phyloP scores from a whole-genome alignment of 2,888 invertebrate species.

The Oithona nana region DNA sequence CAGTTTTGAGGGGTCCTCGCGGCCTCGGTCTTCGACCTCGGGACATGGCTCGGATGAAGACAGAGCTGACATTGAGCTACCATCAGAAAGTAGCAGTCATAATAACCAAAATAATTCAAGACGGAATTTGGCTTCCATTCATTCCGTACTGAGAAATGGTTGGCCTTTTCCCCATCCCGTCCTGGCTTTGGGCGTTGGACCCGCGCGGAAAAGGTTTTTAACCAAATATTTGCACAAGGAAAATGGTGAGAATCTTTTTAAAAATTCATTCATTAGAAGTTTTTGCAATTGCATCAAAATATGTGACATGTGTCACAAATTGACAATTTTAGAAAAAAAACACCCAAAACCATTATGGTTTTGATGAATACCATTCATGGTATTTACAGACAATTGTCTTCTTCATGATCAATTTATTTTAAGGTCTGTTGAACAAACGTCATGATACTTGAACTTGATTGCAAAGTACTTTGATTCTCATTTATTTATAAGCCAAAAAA shows the following conservation, averaged over 20 bases:
- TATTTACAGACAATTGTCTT: too few relatives aligned
- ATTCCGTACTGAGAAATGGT: neutral
- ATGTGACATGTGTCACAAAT: too few relatives aligned
- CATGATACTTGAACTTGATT: too few relatives aligned
- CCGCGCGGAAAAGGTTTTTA: constrained; percentile 12
- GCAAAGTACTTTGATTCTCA: too few relatives aligned
- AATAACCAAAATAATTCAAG: too few relatives aligned
- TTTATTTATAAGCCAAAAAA: too few relatives aligned
- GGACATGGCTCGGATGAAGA: neutral
- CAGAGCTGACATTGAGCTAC: neutral
- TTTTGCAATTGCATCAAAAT: neutral
- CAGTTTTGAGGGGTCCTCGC: neutral
- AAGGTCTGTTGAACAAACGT: too few relatives aligned
- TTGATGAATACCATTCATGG: too few relatives aligned
- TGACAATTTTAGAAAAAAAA: too few relatives aligned
- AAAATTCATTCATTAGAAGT: neutral
- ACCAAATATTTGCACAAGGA: constrained; percentile 15
- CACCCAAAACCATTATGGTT: too few relatives aligned
- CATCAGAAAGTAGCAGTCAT: too few relatives aligned
- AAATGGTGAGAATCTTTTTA: neutral
- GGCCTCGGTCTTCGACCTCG: neutral
- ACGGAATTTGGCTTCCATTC: neutral
- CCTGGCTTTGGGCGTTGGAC: neutral
- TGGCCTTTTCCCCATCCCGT: neutral
- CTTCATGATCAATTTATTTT: too few relatives aligned